Percentiles rank a stretch among this genome's conserved stretches.
Evolutionary conservation across 2,888 invertebrate species (phyloP).

Genomic region (Altica lythri): DNA sequence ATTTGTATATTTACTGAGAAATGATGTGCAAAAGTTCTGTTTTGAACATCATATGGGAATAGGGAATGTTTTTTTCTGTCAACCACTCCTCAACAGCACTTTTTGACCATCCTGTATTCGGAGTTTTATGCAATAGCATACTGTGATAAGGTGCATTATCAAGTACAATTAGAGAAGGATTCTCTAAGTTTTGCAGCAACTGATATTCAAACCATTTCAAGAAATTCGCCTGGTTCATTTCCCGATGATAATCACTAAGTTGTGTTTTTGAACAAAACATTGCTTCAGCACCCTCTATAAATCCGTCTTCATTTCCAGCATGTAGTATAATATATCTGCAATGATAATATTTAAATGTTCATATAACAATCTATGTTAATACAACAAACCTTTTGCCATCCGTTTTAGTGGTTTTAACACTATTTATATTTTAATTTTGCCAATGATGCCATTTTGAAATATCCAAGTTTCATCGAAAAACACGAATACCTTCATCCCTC

Average conservation of each 20-base stretch:
- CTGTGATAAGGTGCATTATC: slow-evolving; percentile 26
- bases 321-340: slow-evolving; percentile 9
- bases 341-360: background rate
- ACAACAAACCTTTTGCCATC: slow-evolving; percentile 20
- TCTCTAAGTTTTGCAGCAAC: slow-evolving; percentile 10
- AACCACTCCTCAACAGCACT: slow-evolving; percentile 16
- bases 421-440: slow-evolving; percentile 21
- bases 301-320: slow-evolving; percentile 1
- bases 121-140: slow-evolving; percentile 11
- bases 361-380: background rate
- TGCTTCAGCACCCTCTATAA: background rate
- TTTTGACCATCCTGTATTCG: slow-evolving; percentile 13
- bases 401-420: slow-evolving; percentile 22
- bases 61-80: slow-evolving; percentile 2
- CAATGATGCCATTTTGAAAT: slow-evolving; percentile 20
- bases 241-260: slow-evolving; percentile 20
- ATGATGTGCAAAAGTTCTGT: slow-evolving; percentile 6
- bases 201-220: too few species aligned
- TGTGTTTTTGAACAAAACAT: too few species aligned
- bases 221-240: slow-evolving; percentile 17
- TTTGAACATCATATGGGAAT: slow-evolving; percentile 3
- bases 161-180: slow-evolving; percentile 11
- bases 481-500: slow-evolving; percentile 21
- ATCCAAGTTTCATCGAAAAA: slow-evolving; percentile 22
- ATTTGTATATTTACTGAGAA: background rate